Evolutionary conservation across 2,797 vertebrate species (phyloP).

Genomic region (Labeo calbasu): DNA sequence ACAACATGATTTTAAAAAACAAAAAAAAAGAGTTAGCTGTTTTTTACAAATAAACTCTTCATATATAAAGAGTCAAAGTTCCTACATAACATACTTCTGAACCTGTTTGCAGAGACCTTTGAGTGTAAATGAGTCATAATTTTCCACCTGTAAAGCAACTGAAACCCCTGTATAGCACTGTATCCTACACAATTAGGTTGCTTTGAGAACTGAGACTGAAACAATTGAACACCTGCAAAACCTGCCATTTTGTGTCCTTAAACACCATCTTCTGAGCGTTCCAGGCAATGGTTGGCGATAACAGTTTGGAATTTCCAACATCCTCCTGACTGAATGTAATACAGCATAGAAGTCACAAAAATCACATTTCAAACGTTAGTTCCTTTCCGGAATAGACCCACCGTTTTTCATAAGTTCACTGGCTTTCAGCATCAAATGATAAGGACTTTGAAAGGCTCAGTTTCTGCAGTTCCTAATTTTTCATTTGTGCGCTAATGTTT

Average conservation of each 20-base stretch:
- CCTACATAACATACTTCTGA: not conserved
- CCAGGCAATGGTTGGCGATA: not conserved
- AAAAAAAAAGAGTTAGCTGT: no score
- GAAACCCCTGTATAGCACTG: not conserved
- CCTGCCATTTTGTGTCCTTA: not conserved
- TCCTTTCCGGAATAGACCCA: not conserved
- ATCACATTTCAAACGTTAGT: not conserved
- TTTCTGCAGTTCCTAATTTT: not conserved
- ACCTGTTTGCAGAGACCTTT: not conserved
- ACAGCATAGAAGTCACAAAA: not conserved
- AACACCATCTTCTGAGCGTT: not conserved
- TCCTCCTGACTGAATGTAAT: not conserved
- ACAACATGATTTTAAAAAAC: no score
- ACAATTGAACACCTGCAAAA: slow-evolving; percentile 1
- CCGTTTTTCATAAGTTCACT: not conserved
- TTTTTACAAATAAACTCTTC: no score
- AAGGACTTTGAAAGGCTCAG: not conserved
- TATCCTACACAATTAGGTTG: not conserved
- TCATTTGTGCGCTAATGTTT: slow-evolving; percentile 12
- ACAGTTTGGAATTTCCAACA: not conserved
- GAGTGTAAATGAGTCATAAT: not conserved
- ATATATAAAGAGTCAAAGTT: not conserved
- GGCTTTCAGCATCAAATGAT: slow-evolving; percentile 22
- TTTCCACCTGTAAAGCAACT: not conserved
- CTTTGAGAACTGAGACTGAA: not conserved